These are phyloP conservation scores for Nanorana parkeri DNA, from an alignment of 2,113 vertebrate genomes.

Conservation along the genomic window DNA sequence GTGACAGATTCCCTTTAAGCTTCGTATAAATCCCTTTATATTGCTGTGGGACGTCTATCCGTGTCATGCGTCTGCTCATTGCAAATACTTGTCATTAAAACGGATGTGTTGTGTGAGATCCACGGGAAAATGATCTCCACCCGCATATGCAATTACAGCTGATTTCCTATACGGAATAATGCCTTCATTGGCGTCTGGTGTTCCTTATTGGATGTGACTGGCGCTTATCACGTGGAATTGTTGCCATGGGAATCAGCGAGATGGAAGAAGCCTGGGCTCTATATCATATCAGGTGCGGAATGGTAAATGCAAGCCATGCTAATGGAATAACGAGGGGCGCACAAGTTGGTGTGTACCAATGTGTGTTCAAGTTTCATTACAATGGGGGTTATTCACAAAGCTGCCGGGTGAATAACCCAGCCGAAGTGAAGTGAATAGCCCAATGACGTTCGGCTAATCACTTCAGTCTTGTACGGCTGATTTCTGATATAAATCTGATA, in stretches of 20 bases:
- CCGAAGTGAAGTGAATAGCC: too few relatives aligned
- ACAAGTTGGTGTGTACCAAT: neutral
- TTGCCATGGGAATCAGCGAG: neutral
- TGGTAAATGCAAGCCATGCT: neutral
- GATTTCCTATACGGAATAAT: neutral
- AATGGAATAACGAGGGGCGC: neutral
- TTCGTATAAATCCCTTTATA: neutral
- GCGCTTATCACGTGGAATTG: neutral
- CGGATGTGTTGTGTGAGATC: neutral
- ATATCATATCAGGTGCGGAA: neutral
- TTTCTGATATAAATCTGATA: too few relatives aligned
- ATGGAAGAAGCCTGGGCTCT: neutral
- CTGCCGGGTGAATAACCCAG: too few relatives aligned
- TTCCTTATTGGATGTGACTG: neutral
- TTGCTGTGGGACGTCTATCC: neutral
- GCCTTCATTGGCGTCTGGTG: neutral
- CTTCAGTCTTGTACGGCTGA: too few relatives aligned
- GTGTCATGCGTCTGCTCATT: neutral
- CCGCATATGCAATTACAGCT: neutral
- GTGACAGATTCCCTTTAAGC: too few relatives aligned
- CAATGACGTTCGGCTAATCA: too few relatives aligned
- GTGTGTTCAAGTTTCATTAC: too few relatives aligned
- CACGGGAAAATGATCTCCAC: neutral
- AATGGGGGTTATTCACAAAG: too few relatives aligned
- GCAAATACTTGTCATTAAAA: neutral